A percentile compares a stretch with the other conserved stretches of the same genome.
phyloP scores from a whole-genome alignment of 2,113 vertebrate genomes.

The Pollachius pollachius region DNA sequence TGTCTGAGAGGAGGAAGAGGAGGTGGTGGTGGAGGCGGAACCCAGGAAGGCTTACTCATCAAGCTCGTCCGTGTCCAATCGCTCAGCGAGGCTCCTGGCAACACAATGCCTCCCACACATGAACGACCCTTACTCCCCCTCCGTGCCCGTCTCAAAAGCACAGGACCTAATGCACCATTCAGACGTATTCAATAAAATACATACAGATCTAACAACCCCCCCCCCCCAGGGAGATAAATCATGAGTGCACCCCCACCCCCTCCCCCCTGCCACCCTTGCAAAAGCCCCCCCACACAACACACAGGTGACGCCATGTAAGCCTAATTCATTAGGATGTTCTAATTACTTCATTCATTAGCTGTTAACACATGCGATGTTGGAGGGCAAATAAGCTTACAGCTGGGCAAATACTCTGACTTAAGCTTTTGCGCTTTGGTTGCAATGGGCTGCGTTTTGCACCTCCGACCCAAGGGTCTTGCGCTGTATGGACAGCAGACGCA shows the following conservation, averaged over 20 bases:
- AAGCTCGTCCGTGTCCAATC: slow-evolving; percentile 51
- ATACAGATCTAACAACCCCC: no score
- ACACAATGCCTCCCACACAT: slow-evolving; percentile 52
- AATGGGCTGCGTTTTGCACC: slow-evolving; percentile 24
- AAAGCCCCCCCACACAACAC: slow-evolving; percentile 21
- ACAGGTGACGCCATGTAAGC: slow-evolving; percentile 60
- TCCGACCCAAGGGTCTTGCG: slow-evolving; percentile 21
- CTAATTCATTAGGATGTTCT: slow-evolving; percentile 58
- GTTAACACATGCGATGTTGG: slow-evolving; percentile 52
- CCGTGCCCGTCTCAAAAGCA: slow-evolving; percentile 25
- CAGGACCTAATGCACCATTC: background rate
- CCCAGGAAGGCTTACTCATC: slow-evolving; percentile 64
- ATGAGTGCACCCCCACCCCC: no score
- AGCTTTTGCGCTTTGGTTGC: slow-evolving; percentile 41
- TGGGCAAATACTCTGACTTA: slow-evolving; percentile 62
- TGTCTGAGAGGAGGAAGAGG: slow-evolving; percentile 22
- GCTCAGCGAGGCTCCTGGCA: slow-evolving; percentile 52
- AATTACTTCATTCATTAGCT: slow-evolving; percentile 72
- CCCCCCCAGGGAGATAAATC: no score
- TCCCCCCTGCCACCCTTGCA: background rate
- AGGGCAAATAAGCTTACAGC: slow-evolving; percentile 66
- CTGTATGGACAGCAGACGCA: background rate
- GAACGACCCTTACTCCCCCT: slow-evolving; percentile 32
- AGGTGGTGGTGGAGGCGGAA: slow-evolving; percentile 79
- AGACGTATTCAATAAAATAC: no score